Evolutionary conservation across 2,113 vertebrate species (phyloP).

Genomic region (Bucco capensis): DNA sequence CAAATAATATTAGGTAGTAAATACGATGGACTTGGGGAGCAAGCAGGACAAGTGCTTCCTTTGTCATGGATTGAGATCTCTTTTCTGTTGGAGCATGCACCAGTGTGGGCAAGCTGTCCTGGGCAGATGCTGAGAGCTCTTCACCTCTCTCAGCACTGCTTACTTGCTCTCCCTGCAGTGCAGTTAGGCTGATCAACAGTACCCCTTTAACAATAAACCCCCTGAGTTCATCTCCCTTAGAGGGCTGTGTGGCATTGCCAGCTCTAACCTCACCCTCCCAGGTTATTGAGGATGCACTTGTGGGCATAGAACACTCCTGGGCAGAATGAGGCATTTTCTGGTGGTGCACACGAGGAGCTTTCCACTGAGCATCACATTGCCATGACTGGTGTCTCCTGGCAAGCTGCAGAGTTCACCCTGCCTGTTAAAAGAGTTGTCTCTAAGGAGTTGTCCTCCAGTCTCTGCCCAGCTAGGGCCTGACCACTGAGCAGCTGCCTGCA

Average conservation of each 20-base stretch:
- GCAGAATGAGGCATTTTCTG: conserved; percentile 78
- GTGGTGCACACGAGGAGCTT: conserved; percentile 68
- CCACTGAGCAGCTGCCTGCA: not conserved
- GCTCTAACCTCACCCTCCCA: conserved; percentile 76
- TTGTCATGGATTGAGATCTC: not conserved
- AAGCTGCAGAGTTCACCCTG: not conserved
- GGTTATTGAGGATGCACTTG: conserved; percentile 62
- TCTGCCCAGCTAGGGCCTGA: no score
- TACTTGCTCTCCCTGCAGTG: not conserved
- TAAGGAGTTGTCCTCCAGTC: not conserved
- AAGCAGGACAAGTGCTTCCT: not conserved
- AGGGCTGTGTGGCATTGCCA: conserved; percentile 56
- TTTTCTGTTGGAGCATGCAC: not conserved
- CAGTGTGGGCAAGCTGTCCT: not conserved
- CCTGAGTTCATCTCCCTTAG: conserved; percentile 74
- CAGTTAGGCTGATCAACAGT: conserved; percentile 48
- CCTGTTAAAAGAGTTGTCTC: not conserved
- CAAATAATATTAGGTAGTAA: conserved; percentile 33
- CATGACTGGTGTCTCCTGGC: conserved; percentile 20
- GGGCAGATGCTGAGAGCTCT: not conserved
- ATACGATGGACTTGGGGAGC: not conserved
- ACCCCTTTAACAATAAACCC: conserved; percentile 69
- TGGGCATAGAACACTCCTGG: conserved; percentile 75
- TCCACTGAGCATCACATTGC: conserved; percentile 71
- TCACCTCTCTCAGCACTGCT: not conserved